A percentile compares a stretch with the other conserved stretches of the same genome.
These are phyloP conservation scores for Pelobates cultripes DNA, from an alignment of 2,797 vertebrate species.

Conservation along the genomic window DNA sequence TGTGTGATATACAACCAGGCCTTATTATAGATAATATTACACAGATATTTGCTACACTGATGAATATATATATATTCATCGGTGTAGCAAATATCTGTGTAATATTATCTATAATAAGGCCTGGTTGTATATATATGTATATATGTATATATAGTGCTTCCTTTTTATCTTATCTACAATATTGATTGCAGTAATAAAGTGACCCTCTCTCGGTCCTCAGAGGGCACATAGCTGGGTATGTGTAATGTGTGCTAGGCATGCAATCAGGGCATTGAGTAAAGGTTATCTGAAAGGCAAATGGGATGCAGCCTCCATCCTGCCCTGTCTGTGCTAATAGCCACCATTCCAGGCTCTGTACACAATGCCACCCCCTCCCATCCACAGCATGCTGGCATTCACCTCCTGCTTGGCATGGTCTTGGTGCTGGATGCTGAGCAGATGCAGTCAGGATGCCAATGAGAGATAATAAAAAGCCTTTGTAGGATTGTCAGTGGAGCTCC, in stretches of 20 bases:
- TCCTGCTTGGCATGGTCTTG: not conserved
- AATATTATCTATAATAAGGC: too few species aligned
- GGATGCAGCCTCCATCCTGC: constrained; percentile 50
- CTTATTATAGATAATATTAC: too few species aligned
- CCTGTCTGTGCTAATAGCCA: not conserved
- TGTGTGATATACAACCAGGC: not conserved
- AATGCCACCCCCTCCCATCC: not conserved
- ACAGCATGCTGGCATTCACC: constrained; percentile 1
- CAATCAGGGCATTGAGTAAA: constrained; percentile 28
- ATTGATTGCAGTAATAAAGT: too few species aligned
- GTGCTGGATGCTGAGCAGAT: constrained; percentile 13
- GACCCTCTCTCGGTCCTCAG: too few species aligned
- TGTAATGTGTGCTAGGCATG: constrained; percentile 46
- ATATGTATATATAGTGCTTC: too few species aligned
- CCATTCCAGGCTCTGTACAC: constrained; percentile 24
- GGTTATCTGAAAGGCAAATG: constrained; percentile 65
- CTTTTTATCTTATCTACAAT: too few species aligned
- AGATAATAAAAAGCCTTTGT: not conserved
- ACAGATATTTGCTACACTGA: too few species aligned
- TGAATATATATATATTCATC: too few species aligned
- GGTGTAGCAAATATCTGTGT: too few species aligned
- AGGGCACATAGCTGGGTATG: not conserved
- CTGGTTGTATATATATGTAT: too few species aligned
- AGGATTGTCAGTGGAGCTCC: not conserved
- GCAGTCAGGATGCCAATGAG: not conserved